Conservation (phyloP, 2,797 vertebrate species). For the Phalanger gymnotis region DNA sequence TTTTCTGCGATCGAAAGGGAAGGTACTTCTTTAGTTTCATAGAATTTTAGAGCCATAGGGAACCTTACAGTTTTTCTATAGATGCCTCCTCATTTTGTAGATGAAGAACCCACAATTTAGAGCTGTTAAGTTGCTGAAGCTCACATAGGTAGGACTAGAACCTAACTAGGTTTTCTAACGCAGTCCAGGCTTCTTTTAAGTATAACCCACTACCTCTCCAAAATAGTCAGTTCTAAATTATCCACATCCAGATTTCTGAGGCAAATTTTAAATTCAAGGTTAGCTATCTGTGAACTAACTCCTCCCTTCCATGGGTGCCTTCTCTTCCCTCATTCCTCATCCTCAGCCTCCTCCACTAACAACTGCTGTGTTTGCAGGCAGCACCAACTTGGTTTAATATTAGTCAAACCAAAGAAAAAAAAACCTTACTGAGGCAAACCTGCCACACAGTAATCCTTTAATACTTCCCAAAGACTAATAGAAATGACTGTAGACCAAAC, state of each 20-base stretch:
- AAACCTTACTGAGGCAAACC: neutral
- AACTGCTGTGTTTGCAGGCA: neutral
- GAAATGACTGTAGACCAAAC: neutral
- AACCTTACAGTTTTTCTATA: neutral
- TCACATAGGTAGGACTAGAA: no score
- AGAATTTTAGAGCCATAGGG: neutral
- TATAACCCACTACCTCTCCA: neutral
- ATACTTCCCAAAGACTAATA: neutral
- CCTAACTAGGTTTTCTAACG: neutral
- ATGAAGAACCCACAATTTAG: conserved; percentile 7
- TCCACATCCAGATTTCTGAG: neutral
- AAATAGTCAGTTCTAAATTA: neutral
- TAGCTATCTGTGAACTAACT: neutral
- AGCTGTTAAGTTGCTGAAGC: neutral
- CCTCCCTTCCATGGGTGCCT: neutral
- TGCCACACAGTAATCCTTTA: neutral
- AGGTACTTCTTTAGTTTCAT: neutral
- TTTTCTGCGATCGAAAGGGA: neutral
- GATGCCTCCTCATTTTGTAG: neutral
- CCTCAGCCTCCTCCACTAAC: neutral
- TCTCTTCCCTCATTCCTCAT: neutral
- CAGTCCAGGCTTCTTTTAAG: conserved; percentile 18
- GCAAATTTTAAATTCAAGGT: conserved; percentile 6
- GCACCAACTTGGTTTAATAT: neutral
- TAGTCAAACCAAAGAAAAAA: neutral